These are phyloP conservation scores for Aporrectodea caliginosa DNA, from an alignment of 1,140 invertebrate genomes.

Conservation along the genomic window DNA sequence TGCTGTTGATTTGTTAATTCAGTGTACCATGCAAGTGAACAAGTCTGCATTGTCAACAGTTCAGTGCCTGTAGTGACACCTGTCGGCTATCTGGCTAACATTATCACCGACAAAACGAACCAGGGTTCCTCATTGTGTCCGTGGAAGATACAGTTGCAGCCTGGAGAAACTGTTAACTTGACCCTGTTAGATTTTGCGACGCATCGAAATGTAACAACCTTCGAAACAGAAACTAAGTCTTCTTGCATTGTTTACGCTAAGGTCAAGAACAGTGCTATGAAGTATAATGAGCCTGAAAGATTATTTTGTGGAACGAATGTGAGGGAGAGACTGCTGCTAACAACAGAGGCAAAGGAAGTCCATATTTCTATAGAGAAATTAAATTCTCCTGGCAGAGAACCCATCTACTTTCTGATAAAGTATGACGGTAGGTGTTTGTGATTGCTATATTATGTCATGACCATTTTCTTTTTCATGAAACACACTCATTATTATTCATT, in stretches of 20 bases:
- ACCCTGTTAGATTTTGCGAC: background rate
- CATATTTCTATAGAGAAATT: background rate
- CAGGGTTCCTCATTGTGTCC: background rate
- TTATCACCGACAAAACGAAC: background rate
- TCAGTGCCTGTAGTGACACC: background rate
- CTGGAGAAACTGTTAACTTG: background rate
- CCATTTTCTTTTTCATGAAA: too few species aligned
- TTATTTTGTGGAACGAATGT: background rate
- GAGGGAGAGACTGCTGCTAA: background rate
- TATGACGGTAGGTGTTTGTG: background rate
- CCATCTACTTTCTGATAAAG: background rate
- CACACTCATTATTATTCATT: too few species aligned
- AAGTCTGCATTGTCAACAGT: background rate
- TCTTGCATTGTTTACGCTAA: background rate
- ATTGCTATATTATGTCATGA: too few species aligned
- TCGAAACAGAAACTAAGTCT: background rate
- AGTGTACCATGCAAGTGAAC: background rate
- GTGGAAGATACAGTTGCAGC: background rate
- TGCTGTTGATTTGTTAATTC: too few species aligned
- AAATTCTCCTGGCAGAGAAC: background rate
- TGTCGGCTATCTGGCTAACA: background rate
- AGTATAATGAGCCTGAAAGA: too few species aligned
- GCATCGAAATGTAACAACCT: background rate
- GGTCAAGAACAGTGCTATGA: background rate
- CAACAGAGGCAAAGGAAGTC: background rate